phyloP scores from a whole-genome alignment of 2,113 vertebrate genomes.

The Poeciliopsis turrubarensis region DNA sequence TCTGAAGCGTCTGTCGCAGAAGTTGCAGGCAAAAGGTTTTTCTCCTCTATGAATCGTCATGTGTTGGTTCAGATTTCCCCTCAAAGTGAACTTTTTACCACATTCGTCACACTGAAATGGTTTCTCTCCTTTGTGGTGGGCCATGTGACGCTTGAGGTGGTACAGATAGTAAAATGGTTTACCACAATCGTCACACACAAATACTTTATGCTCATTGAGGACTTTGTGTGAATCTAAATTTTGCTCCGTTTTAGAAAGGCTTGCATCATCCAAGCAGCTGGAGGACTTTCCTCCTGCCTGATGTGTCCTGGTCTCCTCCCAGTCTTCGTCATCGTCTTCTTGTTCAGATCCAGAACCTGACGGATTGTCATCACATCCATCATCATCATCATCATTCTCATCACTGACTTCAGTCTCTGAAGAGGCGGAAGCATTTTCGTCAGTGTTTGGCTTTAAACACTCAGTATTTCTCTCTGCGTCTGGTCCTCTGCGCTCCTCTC shows the following conservation, averaged over 20 bases:
- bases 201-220: no score
- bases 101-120: constrained; percentile 16
- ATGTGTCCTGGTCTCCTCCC: background rate
- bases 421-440: background rate
- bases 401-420: background rate
- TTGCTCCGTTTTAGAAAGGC: background rate
- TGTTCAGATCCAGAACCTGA: background rate
- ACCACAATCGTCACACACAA: constrained; percentile 9
- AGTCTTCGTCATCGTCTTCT: background rate
- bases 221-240: background rate
- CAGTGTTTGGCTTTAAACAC: background rate
- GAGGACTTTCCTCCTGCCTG: background rate
- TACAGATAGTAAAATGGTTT: constrained; percentile 3
- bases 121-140: constrained; percentile 9
- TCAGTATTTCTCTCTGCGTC: background rate
- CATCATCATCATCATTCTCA: background rate
- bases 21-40: constrained; percentile 13
- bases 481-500: background rate
- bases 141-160: background rate
- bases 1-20: background rate
- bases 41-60: constrained; percentile 20
- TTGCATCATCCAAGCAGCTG: no score
- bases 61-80: constrained; percentile 15
- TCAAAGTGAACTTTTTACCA: constrained; percentile 8
- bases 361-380: background rate